A percentile compares a stretch with the other conserved stretches of the same genome.
phyloP scores from a whole-genome alignment of 2,113 vertebrate genomes.

The Xenopus borealis region DNA sequence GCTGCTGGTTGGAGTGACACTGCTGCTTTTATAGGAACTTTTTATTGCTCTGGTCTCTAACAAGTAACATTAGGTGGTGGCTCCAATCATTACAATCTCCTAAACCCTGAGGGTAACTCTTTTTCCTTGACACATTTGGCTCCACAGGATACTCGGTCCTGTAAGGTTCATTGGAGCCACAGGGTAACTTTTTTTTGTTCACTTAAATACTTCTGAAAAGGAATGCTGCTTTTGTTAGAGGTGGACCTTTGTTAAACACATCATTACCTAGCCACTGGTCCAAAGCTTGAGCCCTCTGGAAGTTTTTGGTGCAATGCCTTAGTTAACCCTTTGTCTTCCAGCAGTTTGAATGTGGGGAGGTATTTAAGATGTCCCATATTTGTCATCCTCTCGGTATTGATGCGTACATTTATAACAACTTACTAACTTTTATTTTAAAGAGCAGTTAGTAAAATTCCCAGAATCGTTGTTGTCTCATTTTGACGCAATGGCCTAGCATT shows the following conservation, averaged over 20 bases:
- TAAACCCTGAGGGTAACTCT: not conserved
- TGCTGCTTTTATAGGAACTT: not conserved
- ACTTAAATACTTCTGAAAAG: not conserved
- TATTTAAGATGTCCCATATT: too few species aligned
- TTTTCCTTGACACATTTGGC: not conserved
- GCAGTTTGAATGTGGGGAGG: too few species aligned
- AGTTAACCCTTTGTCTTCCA: too few species aligned
- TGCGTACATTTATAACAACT: too few species aligned
- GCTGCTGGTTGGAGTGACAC: not conserved
- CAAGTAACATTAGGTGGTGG: not conserved
- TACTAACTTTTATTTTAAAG: too few species aligned
- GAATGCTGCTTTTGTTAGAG: not conserved
- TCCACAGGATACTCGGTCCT: not conserved
- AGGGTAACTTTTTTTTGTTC: not conserved
- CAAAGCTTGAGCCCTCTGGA: not conserved
- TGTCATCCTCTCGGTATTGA: too few species aligned
- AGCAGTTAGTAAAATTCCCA: too few species aligned
- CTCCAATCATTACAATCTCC: not conserved
- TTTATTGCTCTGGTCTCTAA: not conserved
- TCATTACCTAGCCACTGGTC: not conserved
- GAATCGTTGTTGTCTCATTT: too few species aligned
- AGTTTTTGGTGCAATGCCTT: too few species aligned
- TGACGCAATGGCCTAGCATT: too few species aligned
- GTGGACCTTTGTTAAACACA: not conserved
- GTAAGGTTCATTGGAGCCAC: not conserved